Evolutionary conservation across 2,113 vertebrate genomes (phyloP).

Genomic region (Notarius quadriscutis): DNA sequence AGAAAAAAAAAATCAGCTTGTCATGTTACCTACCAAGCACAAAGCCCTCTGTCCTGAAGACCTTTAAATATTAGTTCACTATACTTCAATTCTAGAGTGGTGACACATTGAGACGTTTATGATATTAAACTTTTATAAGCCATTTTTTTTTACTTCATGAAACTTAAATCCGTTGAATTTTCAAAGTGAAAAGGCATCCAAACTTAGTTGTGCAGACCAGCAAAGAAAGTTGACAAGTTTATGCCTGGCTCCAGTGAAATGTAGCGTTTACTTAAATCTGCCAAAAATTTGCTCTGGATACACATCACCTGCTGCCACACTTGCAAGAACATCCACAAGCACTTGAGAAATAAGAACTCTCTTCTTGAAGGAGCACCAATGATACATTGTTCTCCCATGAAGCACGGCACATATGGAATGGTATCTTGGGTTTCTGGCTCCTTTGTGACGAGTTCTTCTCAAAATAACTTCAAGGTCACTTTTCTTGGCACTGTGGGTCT

Average conservation of each 20-base stretch:
- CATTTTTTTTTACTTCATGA: neutral
- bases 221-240: neutral
- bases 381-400: neutral
- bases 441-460: constrained; percentile 49
- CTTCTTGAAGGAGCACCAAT: constrained; percentile 1
- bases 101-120: neutral
- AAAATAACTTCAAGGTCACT: constrained; percentile 66
- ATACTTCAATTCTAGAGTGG: neutral
- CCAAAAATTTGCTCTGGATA: neutral
- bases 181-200: neutral
- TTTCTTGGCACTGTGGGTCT: constrained; percentile 50
- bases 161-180: neutral
- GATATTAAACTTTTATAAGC: neutral
- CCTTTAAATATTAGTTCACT: neutral
- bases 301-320: neutral
- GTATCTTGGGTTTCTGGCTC: constrained; percentile 8
- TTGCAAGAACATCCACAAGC: neutral
- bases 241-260: too few relatives aligned
- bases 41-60: neutral
- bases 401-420: neutral
- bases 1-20: too few relatives aligned
- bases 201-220: neutral
- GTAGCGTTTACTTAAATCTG: neutral
- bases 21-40: too few relatives aligned
- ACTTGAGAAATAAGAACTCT: neutral